These are phyloP conservation scores for Picus viridis DNA, from an alignment of 2,797 vertebrate genomes.

Conservation along the genomic window DNA sequence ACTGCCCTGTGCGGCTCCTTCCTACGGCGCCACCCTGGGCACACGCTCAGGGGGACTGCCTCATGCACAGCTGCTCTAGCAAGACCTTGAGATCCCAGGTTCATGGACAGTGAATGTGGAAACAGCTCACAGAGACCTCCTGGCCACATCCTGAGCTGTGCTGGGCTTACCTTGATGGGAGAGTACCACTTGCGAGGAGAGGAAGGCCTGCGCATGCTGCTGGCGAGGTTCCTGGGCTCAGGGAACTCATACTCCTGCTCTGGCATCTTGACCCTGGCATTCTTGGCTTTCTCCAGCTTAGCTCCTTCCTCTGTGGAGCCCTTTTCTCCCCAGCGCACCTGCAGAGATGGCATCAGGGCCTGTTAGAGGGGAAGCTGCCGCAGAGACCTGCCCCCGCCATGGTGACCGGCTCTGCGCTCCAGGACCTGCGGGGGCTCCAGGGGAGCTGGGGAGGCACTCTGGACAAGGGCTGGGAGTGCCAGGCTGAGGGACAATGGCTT, in stretches of 20 bases:
- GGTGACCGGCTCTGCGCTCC: too few species aligned
- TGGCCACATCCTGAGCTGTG: background rate
- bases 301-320: slow-evolving; percentile 98
- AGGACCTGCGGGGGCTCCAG: too few species aligned
- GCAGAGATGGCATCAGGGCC: background rate
- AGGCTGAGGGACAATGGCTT: too few species aligned
- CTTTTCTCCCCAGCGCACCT: slow-evolving; percentile 98
- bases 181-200: slow-evolving; percentile 94
- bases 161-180: slow-evolving; percentile 89
- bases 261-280: slow-evolving; percentile 96
- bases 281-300: slow-evolving; percentile 97
- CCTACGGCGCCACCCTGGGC: background rate
- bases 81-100: background rate
- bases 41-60: background rate
- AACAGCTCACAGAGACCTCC: background rate
- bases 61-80: background rate
- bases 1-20: background rate
- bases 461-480: too few species aligned
- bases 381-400: background rate
- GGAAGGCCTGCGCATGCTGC: slow-evolving; percentile 83
- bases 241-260: slow-evolving; percentile 89
- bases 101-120: background rate
- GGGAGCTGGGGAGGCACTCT: too few species aligned
- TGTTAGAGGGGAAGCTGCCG: background rate
- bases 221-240: slow-evolving; percentile 86